Evolutionary conservation across 2,888 invertebrate genomes (phyloP), one percentile per base, ranked within the genome.

Genomic region (Schizaphis graminum): DNA sequence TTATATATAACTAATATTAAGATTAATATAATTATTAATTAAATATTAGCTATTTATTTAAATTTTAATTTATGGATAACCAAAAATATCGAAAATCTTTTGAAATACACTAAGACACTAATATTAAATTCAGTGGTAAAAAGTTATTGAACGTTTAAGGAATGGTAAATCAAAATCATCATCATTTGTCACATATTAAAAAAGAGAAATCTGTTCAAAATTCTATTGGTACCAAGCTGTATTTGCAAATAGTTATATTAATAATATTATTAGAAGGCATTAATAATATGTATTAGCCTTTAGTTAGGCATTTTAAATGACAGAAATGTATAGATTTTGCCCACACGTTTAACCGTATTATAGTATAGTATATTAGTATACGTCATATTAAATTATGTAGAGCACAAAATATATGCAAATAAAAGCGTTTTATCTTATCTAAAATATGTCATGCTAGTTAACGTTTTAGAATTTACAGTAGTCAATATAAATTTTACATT

Each of bases 291-390:
- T n/a, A 77, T 41, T 56, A 35, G 26, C 24, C 4, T 26, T 49
- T 56, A 85, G 44, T 41, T 85, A 91, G 91, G 91, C 91, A 56
- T 85, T 85, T 85, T n/a, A 91, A 91, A 56, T 85, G 53, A 85
- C 91, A 85, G 13, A 44, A 24, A 44, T 85, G 91, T 44, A 21
- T 85, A 44, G n/a, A 85, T 91, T 0, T 84, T 91, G 85, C 28
- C 21, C 21, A 21, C 1, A 10, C 28, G 10, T 84, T 41, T 11
- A 57, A 56, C 85, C 26, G 56, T 89, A 88, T 16, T 21, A 53
- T 21, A 53, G n/a, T n/a, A 56, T 10, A 56, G 4, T 41, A 67
- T 35, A 16, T 47, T 47, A 47, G 44, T 47, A 47, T 47, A 47
- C 44, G 44, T 47, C 16, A 67, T 35, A 41, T 77, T 21, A 35